Base-by-base conservation (phyloP, 1,140 invertebrate genomes). In the Euwallacea fornicatus region DNA sequence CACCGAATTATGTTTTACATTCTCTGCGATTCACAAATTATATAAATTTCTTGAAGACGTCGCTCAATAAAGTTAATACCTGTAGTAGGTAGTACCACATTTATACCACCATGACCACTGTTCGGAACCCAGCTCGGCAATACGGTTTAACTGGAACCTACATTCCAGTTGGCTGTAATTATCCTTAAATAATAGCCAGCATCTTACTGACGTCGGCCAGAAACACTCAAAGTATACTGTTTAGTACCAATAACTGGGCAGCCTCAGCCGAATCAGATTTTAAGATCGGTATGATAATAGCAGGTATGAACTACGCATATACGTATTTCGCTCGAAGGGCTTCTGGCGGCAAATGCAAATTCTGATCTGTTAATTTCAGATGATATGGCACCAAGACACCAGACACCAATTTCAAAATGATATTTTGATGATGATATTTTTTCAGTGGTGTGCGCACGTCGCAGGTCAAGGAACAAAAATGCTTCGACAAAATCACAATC, bases 231-330 rank as follows among this genome's bases (percentile, higher is more conserved):
- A 68, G 55, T 60, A 68, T 68, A 68, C 66, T 68, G 56, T 68
- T 68, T 68, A 68, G 66, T 68, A 56, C 66, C 66, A 68, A 68
- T 68, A 68, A 68, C 66, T 68, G 56, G 55, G 66, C 41, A 68
- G 16, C 66, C 21, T 53, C 64, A 46, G 66, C 66, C 66, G 56
- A 68, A 68, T 68, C 66, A 59, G 66, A 68, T 68, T 46, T 68
- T 58, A 59, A 68, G 66, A 68, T 68, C 66, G 66, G 66, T 68
- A 68, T 50, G 66, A 68, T 68, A 68, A 68, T 68, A 59, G 56
- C 55, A 47, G 66, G 66, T 68, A 68, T 68, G 66, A 44, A 42
- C 21, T 66, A 68, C 56, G 66, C 66, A 68, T 50, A 43, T 44
- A 68, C 60, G 60, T 60, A 59, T n/a, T 15, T n/a, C 13, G 47